Percentiles rank a stretch among this genome's conserved stretches.
Evolutionary conservation across 2,797 vertebrate species (phyloP).

Genomic region (Dromococcyx pavoninus): DNA sequence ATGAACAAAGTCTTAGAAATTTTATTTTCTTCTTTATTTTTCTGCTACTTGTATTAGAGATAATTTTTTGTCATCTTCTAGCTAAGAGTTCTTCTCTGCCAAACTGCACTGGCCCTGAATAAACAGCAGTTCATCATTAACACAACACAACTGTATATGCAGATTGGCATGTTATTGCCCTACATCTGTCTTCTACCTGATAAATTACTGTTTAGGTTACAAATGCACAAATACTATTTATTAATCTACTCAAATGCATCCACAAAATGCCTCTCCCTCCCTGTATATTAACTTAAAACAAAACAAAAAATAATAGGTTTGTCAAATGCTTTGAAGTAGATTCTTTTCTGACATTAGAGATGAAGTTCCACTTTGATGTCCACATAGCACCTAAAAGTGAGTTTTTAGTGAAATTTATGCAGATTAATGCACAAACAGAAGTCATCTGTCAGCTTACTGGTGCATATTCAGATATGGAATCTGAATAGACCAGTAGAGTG

Average conservation of each 20-base stretch:
- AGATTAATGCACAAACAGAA: neutral
- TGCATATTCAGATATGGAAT: neutral
- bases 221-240: constrained; percentile 77
- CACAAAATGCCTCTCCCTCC: constrained; percentile 23
- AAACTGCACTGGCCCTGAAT: constrained; percentile 69
- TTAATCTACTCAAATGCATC: constrained; percentile 68
- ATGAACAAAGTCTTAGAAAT: neutral
- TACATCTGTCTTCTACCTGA: constrained; percentile 74
- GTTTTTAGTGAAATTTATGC: neutral
- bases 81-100: constrained; percentile 61
- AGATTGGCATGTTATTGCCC: constrained; percentile 55
- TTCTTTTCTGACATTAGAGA: neutral
- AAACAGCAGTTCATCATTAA: constrained; percentile 79
- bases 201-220: constrained; percentile 77
- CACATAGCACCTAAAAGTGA: neutral
- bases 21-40: constrained; percentile 38
- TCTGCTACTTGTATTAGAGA: constrained; percentile 60
- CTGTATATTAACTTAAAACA: constrained; percentile 23
- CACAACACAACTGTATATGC: constrained; percentile 62
- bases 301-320: neutral
- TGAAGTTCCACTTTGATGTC: neutral
- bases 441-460: neutral
- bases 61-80: constrained; percentile 67
- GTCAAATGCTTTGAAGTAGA: constrained; percentile 20
- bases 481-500: neutral